Evolutionary conservation across 2,888 invertebrate genomes (phyloP).

Genomic region (Calameuta idolon): DNA sequence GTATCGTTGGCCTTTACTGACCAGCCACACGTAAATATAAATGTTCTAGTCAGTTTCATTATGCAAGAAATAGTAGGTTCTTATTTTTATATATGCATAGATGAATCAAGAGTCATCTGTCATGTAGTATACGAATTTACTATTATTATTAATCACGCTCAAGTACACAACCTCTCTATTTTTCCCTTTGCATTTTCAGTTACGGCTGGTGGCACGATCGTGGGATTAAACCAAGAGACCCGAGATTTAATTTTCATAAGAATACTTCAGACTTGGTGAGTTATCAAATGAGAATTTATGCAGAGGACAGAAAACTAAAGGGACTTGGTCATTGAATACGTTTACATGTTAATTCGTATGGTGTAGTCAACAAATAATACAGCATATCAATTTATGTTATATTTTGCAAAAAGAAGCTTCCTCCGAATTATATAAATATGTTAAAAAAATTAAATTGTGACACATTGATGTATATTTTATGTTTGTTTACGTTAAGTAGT

Average conservation of each 20-base stretch:
- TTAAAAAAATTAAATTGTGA: background rate
- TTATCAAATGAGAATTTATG: constrained; percentile 49
- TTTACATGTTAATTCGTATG: background rate
- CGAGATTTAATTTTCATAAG: constrained; percentile 50
- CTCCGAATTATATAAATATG: background rate
- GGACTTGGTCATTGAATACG: constrained; percentile 33
- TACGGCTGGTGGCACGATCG: constrained; percentile 60
- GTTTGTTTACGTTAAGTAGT: background rate
- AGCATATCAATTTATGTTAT: background rate
- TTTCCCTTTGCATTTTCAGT: constrained; percentile 33
- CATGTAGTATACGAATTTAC: background rate
- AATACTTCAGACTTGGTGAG: constrained; percentile 54
- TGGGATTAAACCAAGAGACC: constrained; percentile 45
- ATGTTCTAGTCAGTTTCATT: background rate
- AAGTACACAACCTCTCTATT: background rate
- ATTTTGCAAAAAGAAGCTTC: background rate
- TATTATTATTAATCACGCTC: constrained; percentile 2
- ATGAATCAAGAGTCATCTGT: background rate
- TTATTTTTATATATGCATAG: constrained; percentile 8
- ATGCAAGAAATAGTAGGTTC: background rate
- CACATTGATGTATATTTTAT: background rate
- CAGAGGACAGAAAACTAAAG: constrained; percentile 48
- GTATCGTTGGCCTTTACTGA: constrained; percentile 46
- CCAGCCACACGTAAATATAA: constrained; percentile 51
- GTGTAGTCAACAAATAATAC: background rate